A percentile compares a stretch with the other conserved stretches of the same genome.
Evolutionary conservation across 2,888 invertebrate genomes (phyloP).

Genomic region (Bhutanitis thaidina): DNA sequence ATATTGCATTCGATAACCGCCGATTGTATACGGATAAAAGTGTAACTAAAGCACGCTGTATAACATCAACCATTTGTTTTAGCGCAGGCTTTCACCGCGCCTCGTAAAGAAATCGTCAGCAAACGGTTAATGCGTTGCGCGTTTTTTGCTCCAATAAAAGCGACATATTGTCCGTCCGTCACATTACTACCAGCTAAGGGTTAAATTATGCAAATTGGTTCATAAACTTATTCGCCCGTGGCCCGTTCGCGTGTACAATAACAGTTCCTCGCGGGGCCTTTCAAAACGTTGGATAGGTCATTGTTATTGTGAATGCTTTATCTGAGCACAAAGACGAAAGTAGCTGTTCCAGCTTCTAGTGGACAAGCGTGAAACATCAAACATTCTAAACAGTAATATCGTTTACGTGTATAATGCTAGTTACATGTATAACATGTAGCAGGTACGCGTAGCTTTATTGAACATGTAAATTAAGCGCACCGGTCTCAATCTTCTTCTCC

Average conservation of each 20-base stretch:
- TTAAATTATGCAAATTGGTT: slow-evolving; percentile 73
- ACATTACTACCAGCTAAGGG: slow-evolving; percentile 53
- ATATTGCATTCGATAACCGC: too few species aligned
- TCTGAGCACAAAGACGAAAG: slow-evolving; percentile 6
- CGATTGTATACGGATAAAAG: too few species aligned
- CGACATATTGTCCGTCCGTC: slow-evolving; percentile 41
- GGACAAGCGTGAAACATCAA: neutral
- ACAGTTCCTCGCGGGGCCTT: slow-evolving; percentile 21
- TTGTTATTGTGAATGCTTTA: slow-evolving; percentile 7
- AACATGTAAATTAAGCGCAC: too few species aligned
- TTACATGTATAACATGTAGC: too few species aligned
- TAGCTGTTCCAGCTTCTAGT: slow-evolving; percentile 12
- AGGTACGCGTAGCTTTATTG: too few species aligned
- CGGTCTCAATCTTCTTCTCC: too few species aligned
- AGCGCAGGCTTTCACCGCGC: slow-evolving; percentile 43
- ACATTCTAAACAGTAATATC: too few species aligned
- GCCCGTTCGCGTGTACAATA: slow-evolving; percentile 20
- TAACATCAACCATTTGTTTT: slow-evolving; percentile 25
- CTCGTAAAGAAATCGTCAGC: slow-evolving; percentile 48
- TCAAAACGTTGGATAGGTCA: slow-evolving; percentile 19
- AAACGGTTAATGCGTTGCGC: slow-evolving; percentile 45
- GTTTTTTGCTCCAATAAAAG: slow-evolving; percentile 67
- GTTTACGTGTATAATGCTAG: too few species aligned
- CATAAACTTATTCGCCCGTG: slow-evolving; percentile 40
- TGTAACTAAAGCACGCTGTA: neutral